These are phyloP conservation scores for Pachypanchax playfairii DNA, from an alignment of 2,113 vertebrate genomes.

Conservation along the genomic window DNA sequence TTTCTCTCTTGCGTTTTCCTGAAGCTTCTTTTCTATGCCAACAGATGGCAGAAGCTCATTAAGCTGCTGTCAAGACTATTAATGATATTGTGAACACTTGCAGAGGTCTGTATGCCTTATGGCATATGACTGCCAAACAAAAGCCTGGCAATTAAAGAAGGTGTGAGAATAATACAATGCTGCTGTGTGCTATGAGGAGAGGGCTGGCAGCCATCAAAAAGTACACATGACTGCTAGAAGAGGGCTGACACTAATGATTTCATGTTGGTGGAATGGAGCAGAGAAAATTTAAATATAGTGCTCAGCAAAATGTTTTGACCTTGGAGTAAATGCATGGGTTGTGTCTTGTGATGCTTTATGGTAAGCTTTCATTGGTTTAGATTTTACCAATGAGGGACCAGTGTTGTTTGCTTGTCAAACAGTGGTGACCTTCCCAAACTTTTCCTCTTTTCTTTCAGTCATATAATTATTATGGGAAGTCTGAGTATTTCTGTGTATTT, in stretches of 20 bases:
- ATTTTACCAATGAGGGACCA: too few species aligned
- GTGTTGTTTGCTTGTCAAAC: too few species aligned
- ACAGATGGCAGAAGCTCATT: constrained; percentile 79
- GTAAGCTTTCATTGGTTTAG: background rate
- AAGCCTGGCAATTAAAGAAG: constrained; percentile 66
- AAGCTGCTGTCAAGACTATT: constrained; percentile 80
- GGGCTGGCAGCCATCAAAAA: constrained; percentile 55
- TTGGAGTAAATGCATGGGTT: background rate
- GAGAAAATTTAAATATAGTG: constrained; percentile 23
- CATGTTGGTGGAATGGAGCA: constrained; percentile 13
- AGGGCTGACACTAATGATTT: constrained; percentile 53
- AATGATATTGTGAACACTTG: constrained; percentile 79
- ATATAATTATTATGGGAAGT: too few species aligned
- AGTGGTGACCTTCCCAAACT: too few species aligned
- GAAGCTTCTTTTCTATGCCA: constrained; percentile 69
- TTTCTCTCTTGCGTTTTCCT: constrained; percentile 54
- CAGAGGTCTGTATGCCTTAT: constrained; percentile 63
- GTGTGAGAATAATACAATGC: constrained; percentile 68
- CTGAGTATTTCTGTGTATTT: too few species aligned
- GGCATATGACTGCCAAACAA: constrained; percentile 62
- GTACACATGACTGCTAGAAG: constrained; percentile 52
- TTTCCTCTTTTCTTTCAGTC: too few species aligned
- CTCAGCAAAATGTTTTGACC: constrained; percentile 1
- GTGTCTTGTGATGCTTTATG: background rate
- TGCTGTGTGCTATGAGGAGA: constrained; percentile 69